A percentile compares a stretch with the other conserved stretches of the same genome.
phyloP scores from a whole-genome alignment of 2,113 vertebrate genomes.

The Siniperca knerii region DNA sequence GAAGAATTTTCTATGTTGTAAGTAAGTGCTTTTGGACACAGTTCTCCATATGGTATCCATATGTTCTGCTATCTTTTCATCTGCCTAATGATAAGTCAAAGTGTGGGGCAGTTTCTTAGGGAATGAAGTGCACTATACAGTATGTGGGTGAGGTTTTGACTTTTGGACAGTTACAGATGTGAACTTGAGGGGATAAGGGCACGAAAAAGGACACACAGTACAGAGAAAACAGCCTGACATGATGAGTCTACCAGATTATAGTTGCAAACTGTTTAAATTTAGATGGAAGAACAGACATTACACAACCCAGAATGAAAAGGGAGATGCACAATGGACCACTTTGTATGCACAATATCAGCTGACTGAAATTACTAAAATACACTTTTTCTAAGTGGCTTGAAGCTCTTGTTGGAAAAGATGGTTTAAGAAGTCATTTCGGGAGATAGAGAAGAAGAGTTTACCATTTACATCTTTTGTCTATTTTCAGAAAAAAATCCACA shows the following conservation, averaged over 20 bases:
- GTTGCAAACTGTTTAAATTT: constrained; percentile 37
- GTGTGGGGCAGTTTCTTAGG: background rate
- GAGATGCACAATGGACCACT: constrained; percentile 17
- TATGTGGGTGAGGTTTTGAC: constrained; percentile 6
- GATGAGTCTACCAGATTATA: background rate
- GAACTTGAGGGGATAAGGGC: background rate
- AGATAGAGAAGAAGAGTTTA: background rate
- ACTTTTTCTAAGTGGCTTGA: background rate
- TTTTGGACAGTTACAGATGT: background rate
- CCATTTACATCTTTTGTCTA: background rate
- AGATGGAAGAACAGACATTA: constrained; percentile 2
- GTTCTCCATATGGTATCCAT: background rate
- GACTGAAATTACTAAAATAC: background rate
- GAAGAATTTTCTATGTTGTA: background rate
- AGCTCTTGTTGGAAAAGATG: background rate
- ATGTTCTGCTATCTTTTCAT: constrained; percentile 9
- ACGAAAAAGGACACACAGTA: background rate
- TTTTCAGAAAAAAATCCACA: background rate
- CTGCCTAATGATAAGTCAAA: constrained; percentile 29
- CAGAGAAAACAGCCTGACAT: constrained; percentile 7
- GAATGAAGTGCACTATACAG: background rate
- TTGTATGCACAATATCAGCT: constrained; percentile 34
- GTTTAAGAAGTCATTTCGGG: background rate
- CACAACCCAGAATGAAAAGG: background rate
- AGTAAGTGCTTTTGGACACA: constrained; percentile 13